Base-by-base conservation (phyloP, 2,888 invertebrate genomes). In the Steinernema carpocapsae region DNA sequence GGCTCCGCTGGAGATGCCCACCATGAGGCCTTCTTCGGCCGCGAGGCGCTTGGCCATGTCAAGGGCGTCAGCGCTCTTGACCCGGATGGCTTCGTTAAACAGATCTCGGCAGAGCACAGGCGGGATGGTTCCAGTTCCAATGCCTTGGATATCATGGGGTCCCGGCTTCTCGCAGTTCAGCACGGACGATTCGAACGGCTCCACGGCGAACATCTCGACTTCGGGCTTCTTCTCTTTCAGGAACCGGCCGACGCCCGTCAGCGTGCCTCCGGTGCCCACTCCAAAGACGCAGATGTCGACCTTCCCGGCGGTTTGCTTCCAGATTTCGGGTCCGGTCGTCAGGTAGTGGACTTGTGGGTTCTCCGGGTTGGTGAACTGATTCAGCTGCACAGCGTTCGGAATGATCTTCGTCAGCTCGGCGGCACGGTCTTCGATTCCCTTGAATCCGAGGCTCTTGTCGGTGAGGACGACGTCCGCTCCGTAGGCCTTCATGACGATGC, bases 321-420 rank as follows among this genome's bases (percentile, higher is more conserved):
- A 87, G 73, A 87, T 85, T 79, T 87, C 86, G 10, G 86, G 86
- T 24, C 86, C 87, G 7, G 87, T 87, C 0, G 84, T 82, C 29
- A 81, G 78, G 72, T 86, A 84, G 74, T 87, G 87, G 45, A 82
- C 83, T n/a, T 76, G 75, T 14, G 83, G 82, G 74, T 87, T 87
- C 51, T 82, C 79, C 0, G 80, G 80, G 71, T 87, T 84, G 32
- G 76, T 76, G 76, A 83, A 83, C 75, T 79, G 84, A 42, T 81
- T 74, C 29, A 81, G 74, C 46, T 81, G 76, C 73, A 80, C 78
- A 4, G 79, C 74, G 70, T 83, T 80, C 17, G 84, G 84, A 64
- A 84, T 83, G 19, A 71, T 77, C 2, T 76, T 78, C 4, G 74
- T 52, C n/a, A 84, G 76, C 56, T 82, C 76, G 42, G 76, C 73